Evolutionary conservation across 2,888 invertebrate genomes (phyloP).

Genomic region (Phlogophora meticulosa): DNA sequence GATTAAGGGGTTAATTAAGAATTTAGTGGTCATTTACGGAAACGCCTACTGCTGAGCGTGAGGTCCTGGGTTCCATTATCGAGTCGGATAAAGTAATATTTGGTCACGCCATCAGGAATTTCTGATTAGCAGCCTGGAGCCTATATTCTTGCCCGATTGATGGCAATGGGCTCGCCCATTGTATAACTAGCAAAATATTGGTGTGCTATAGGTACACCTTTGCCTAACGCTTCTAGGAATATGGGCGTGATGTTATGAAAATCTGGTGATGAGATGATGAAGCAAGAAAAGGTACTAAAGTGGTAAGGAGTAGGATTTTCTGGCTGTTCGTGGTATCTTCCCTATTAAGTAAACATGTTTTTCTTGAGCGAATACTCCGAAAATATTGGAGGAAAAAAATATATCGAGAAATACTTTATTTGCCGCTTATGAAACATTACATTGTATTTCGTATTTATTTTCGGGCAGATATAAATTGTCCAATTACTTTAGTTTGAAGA

Average conservation of each 20-base stretch:
- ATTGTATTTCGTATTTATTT: slow-evolving; percentile 1
- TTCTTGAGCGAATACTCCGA: not conserved
- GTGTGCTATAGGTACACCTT: too few relatives aligned
- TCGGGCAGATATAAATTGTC: not conserved
- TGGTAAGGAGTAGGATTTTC: too few relatives aligned
- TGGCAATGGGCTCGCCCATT: too few relatives aligned
- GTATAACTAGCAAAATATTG: too few relatives aligned
- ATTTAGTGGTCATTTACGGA: slow-evolving; percentile 1
- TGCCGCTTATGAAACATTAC: not conserved
- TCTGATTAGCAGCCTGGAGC: too few relatives aligned
- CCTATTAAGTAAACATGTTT: slow-evolving; percentile 4
- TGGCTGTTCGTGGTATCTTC: not conserved
- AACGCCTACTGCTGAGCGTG: not conserved
- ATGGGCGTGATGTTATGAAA: too few relatives aligned
- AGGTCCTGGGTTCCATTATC: too few relatives aligned
- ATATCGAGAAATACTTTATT: not conserved
- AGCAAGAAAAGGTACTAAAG: too few relatives aligned
- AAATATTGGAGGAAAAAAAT: not conserved
- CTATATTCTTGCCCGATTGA: too few relatives aligned
- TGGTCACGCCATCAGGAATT: too few relatives aligned
- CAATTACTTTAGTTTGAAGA: not conserved
- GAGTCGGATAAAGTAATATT: too few relatives aligned
- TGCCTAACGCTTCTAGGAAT: too few relatives aligned
- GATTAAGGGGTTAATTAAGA: slow-evolving; percentile 16
- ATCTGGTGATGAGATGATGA: not conserved